Evolutionary conservation across 2,888 invertebrate genomes (phyloP), one percentile per base, ranked within the genome.

Genomic region (Lasioglossum marginatum): DNA sequence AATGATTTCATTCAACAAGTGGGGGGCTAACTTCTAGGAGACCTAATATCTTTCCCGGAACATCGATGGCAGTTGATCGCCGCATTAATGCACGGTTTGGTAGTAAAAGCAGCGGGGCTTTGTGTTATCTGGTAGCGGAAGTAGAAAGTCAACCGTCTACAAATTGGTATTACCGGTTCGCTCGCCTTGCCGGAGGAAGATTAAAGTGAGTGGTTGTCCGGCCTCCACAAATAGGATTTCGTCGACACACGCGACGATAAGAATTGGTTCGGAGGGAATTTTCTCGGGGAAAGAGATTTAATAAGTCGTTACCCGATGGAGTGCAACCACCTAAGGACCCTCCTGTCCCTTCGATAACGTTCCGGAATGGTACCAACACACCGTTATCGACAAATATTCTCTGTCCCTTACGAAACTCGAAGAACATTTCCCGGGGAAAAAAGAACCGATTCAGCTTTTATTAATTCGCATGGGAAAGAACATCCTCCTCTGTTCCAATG

Each of bases 251-350:
- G 52, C 83, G 77, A 68, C 79, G 87, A 86, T 83, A 81, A 82
- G 86, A 75, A 87, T 81, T 86, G 79, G 77, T 77, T 79, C 71
- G 34, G 79, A 52, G 48, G 73, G 76, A 77, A 86, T 76, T 78
- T 60, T 70, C 71, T 45, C 31, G 31, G 5, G 43, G 40, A 70
- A 52, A 31, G 80, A 81, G 83, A 86, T 88, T 83, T 83, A 73
- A 88, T 87, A 83, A 82, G 81, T 74, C 48, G 68, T 83, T 68
- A 72, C 66, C 52, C 68, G 77, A 74, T 78, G 72, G 27, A 63
- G 52, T 68, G 73, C 79, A 70, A 45, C 70, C 79, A 77, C 77
- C 57, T 72, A n/a, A 16, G 48, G 19, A 45, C 70, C 74, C 31
- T 60, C 60, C 45, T 52, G 57, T 45, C 40, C 27, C 8, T 81